A percentile compares a stretch with the other conserved stretches of the same genome.
phyloP scores from a whole-genome alignment of 2,797 vertebrate genomes.

The Liasis olivaceus region DNA sequence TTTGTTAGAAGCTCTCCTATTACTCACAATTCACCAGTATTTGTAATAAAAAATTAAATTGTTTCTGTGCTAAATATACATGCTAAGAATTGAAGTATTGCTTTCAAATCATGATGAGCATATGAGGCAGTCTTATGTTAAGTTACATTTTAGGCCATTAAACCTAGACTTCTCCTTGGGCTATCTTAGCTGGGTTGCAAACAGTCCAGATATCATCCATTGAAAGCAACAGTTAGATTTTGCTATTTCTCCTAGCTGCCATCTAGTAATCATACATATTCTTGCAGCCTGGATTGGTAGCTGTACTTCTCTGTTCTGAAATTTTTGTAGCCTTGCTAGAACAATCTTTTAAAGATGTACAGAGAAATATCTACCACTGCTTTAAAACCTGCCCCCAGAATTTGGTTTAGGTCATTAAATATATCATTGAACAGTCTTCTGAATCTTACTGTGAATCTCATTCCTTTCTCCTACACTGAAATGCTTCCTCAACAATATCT shows the following conservation, averaged over 20 bases:
- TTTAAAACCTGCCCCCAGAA: neutral
- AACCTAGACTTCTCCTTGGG: neutral
- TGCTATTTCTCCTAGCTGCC: neutral
- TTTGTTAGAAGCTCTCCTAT: neutral
- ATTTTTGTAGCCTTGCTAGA: neutral
- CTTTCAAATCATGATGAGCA: neutral
- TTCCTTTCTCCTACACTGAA: neutral
- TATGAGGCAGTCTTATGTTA: neutral
- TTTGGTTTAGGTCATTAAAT: neutral
- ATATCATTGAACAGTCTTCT: neutral
- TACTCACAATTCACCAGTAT: neutral
- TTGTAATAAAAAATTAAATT: neutral
- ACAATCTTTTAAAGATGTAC: neutral
- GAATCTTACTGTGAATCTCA: neutral
- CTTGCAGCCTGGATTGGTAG: neutral
- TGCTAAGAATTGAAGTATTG: neutral
- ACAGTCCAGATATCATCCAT: neutral
- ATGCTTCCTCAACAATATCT: neutral
- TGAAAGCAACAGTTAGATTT: neutral
- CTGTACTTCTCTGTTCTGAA: neutral
- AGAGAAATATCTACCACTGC: neutral
- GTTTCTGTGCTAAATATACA: neutral
- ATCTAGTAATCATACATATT: neutral
- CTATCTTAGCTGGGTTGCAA: neutral
- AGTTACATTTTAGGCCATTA: neutral